Evolutionary conservation across 2,113 vertebrate species (phyloP), one percentile per base, ranked within the genome.

Genomic region (Nettapus auritus): DNA sequence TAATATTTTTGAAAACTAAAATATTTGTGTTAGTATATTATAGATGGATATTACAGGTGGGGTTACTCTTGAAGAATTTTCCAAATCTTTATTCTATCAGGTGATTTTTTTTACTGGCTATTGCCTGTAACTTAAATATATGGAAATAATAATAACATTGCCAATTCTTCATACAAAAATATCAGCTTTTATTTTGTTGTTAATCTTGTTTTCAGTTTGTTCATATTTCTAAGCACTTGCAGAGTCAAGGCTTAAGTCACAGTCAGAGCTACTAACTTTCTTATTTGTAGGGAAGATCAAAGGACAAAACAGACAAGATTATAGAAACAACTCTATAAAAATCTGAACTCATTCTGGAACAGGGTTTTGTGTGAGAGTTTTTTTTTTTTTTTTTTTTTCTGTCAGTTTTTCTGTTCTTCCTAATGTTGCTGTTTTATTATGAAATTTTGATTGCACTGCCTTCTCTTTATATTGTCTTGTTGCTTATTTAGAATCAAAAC

Each of bases 401-500:
- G 23, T 28, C 34, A 20, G 3, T 1, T 38, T 91, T 79, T 84
- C 3, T 69, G 6, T 2, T 60, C 5, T 87, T 85, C 56, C 34
- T 33, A 28, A 12, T 14, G 26, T 6, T 90, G 18, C 63, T 48
- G 3, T 28, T 68, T 19, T 25, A 78, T 53, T 82, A 70, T 70
- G 62, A 34, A 40, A 3, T 66, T 86, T 87, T 74, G 70, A 55
- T 71, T 78, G 13, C 18, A 59, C 18, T 83, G 11, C 3, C 5
- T 60, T 75, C 21, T 67, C 13, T 64, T 57, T 60, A 64, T n/a
- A 48, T 77, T 68, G 15, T 82, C 38, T 82, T 5, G 3, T 73
- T 91, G 91, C 11, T 28, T 89, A 21, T 82, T 88, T 73, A 93
- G 82, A 81, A 92, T 4, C 4, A 69, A 88, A 88, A 88, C 60